These are phyloP conservation scores for Podabrus alpinus DNA, from an alignment of 2,888 invertebrate species.

Conservation along the genomic window DNA sequence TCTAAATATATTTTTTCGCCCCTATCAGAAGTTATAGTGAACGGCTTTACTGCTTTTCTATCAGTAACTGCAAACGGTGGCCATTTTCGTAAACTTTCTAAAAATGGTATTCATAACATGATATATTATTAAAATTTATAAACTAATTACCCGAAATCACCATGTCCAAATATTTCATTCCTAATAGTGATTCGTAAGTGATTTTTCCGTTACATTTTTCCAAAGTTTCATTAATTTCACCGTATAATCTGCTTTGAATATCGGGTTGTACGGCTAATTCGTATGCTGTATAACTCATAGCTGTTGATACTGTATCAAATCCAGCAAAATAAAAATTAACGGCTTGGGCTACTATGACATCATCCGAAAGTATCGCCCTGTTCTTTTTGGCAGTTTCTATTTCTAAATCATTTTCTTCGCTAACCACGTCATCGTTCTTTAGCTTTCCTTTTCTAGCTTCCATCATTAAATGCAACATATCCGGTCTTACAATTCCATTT, in stretches of 20 bases:
- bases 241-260: constrained; percentile 59
- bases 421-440: constrained; percentile 10
- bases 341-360: constrained; percentile 63
- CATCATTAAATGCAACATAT: constrained; percentile 59
- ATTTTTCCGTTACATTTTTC: constrained; percentile 46
- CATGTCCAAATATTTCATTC: constrained; percentile 62
- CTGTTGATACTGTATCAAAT: constrained; percentile 57
- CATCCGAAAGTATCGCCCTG: constrained; percentile 19
- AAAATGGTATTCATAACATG: neutral
- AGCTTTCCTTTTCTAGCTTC: constrained; percentile 53
- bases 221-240: constrained; percentile 58
- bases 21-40: constrained; percentile 31
- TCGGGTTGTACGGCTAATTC: constrained; percentile 65
- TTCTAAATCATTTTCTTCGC: neutral
- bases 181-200: constrained; percentile 51
- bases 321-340: constrained; percentile 60
- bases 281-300: constrained; percentile 59
- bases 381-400: neutral
- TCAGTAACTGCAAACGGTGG: constrained; percentile 31
- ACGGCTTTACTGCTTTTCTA: constrained; percentile 32
- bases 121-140: neutral
- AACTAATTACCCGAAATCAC: constrained; percentile 51
- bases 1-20: neutral
- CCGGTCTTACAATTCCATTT: constrained; percentile 56
- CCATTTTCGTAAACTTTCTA: constrained; percentile 38